Evolutionary conservation across 2,113 vertebrate genomes (phyloP).

Genomic region (Pomatostomus ruficeps): DNA sequence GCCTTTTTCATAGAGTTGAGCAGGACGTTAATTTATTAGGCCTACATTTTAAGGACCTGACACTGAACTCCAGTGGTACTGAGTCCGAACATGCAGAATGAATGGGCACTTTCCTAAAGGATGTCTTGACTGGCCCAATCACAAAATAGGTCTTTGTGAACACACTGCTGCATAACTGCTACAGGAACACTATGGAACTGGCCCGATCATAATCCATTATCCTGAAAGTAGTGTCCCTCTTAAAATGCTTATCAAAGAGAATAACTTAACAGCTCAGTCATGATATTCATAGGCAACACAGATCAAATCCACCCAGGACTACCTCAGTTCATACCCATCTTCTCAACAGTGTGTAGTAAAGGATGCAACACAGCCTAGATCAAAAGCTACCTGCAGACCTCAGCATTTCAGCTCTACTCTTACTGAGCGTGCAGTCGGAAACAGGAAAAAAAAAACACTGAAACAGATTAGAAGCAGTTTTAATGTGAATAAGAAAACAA

Average conservation of each 20-base stretch:
- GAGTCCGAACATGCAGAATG: not conserved
- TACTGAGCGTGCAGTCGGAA: not conserved
- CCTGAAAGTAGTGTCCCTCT: not conserved
- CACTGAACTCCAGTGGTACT: not conserved
- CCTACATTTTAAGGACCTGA: not conserved
- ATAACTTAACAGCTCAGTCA: not conserved
- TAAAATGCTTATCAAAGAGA: slow-evolving; percentile 25
- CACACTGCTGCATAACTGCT: not conserved
- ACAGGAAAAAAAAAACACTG: accelerated
- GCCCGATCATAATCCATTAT: not conserved
- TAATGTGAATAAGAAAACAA: not conserved
- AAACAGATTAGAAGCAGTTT: not conserved
- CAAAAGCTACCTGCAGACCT: not conserved
- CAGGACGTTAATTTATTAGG: not conserved
- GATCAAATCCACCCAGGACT: not conserved
- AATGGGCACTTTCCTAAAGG: not conserved
- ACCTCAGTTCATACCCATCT: not conserved
- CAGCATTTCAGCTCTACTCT: not conserved
- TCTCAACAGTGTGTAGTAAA: not conserved
- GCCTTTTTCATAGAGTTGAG: not conserved
- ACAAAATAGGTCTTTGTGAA: not conserved
- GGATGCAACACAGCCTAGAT: not conserved
- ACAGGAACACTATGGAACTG: not conserved
- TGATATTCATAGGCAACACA: not conserved
- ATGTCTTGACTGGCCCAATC: not conserved